Percentiles rank a stretch among this genome's conserved stretches.
These are phyloP conservation scores for Scyliorhinus canicula DNA, from an alignment of 2,797 vertebrate genomes.

Conservation along the genomic window DNA sequence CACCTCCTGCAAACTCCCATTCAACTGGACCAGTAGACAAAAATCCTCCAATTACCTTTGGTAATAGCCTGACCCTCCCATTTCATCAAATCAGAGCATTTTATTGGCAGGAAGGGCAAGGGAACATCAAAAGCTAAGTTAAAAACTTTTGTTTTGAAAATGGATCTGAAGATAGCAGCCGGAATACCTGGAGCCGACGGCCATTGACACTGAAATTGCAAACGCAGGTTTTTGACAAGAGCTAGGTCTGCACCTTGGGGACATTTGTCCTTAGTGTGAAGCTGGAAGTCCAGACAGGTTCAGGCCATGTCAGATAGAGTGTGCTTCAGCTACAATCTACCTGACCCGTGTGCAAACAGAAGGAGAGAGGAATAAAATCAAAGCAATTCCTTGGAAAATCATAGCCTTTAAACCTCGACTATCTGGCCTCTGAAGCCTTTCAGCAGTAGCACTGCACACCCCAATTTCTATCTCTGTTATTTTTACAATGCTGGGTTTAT, in stretches of 20 bases:
- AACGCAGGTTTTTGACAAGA: background rate
- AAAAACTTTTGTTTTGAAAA: background rate
- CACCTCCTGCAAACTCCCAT: too few species aligned
- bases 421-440: background rate
- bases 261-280: background rate
- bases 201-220: background rate
- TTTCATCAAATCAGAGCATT: too few species aligned
- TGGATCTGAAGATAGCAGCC: too few species aligned
- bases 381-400: background rate
- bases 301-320: background rate
- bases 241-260: background rate
- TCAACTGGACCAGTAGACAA: too few species aligned
- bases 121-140: too few species aligned
- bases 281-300: background rate
- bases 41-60: too few species aligned
- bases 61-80: too few species aligned
- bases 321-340: background rate
- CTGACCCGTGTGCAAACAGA: background rate
- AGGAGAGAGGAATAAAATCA: background rate
- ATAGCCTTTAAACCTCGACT: background rate
- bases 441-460: background rate
- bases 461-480: background rate
- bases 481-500: background rate
- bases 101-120: too few species aligned
- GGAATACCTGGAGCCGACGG: background rate